Evolutionary conservation across 1,140 invertebrate species (phyloP), one percentile per base, ranked within the genome.

Genomic region (Matsumurasca onukii): DNA sequence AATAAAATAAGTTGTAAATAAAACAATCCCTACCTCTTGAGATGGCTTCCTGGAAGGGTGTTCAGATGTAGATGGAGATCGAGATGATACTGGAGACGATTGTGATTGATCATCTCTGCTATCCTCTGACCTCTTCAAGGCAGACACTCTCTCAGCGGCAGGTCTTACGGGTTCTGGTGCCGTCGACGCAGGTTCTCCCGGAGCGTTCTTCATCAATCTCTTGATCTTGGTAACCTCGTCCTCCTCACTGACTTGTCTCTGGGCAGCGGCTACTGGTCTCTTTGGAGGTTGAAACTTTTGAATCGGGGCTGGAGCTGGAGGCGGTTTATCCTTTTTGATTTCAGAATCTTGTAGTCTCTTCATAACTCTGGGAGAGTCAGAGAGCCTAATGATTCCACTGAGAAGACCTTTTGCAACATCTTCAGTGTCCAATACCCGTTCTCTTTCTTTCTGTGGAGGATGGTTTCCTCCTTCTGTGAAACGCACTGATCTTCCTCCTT

Each of bases 151-250:
- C 61, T 81, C 82, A 1, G 78, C 70, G 66, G 78, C 77, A 69
- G 79, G 84, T 71, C 85, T 76, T 76, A 85, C 81, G 68, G 83
- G 85, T 74, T 88, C 85, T 66, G 85, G 80, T 73, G 83, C 77
- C 67, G 83, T 75, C 1, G 85, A 84, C 1, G 85, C 84, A 5
- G 79, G 83, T 12, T 86, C 83, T 48, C 83, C 88, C 31, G 76
- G 73, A 22, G 76, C 75, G 22, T 75, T 79, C 81, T 95, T 95
- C 75, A 94, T 95, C 78, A 91, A 89, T 76, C 91, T 90, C 80
- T 96, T 96, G 71, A 95, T 92, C 75, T 89, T 89, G 9, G 91
- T 84, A 71, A 95, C 93, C 79, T 96, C 94, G 78, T 96, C 93
- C 75, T 95, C 93, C 80, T 94, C 92, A 77, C 90, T 92, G 20